Conservation (phyloP, 2,113 vertebrate genomes). For the Phylloscopus trochilus region DNA sequence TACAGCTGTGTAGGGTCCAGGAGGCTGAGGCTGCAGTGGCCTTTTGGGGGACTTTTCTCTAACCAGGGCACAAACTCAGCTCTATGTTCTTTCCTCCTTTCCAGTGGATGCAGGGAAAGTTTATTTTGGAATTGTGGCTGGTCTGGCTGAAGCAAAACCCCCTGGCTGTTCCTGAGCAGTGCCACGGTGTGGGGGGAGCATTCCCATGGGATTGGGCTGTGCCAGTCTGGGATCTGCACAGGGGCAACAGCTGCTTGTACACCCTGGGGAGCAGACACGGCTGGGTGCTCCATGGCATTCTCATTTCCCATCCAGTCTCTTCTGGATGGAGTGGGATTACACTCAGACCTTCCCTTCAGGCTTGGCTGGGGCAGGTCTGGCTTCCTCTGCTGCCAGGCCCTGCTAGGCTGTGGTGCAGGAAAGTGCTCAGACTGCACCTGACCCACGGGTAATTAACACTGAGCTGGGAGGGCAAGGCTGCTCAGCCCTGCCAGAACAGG, state of each 20-base stretch:
- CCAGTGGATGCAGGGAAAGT: too few relatives aligned
- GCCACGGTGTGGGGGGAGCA: rapidly evolving
- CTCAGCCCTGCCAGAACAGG: background rate
- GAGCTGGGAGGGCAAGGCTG: rapidly evolving
- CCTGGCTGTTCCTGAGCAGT: rapidly evolving
- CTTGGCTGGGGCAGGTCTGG: background rate
- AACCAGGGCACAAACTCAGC: too few relatives aligned
- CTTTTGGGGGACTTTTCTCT: rapidly evolving
- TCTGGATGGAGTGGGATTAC: background rate
- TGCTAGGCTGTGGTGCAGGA: background rate
- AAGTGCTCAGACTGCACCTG: background rate
- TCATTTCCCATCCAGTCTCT: background rate
- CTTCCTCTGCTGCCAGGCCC: background rate
- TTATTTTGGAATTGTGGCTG: background rate
- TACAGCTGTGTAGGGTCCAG: background rate
- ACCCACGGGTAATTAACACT: background rate
- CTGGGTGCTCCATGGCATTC: rapidly evolving
- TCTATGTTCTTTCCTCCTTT: rapidly evolving
- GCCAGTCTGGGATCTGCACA: background rate
- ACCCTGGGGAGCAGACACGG: background rate
- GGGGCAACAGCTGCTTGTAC: rapidly evolving
- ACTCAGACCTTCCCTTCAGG: rapidly evolving
- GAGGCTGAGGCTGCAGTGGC: background rate
- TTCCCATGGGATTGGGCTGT: background rate
- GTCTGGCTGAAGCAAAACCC: background rate